A percentile compares a stretch with the other conserved stretches of the same genome.
phyloP scores from a whole-genome alignment of 1,140 invertebrate genomes.

The Drosophila repletoides region DNA sequence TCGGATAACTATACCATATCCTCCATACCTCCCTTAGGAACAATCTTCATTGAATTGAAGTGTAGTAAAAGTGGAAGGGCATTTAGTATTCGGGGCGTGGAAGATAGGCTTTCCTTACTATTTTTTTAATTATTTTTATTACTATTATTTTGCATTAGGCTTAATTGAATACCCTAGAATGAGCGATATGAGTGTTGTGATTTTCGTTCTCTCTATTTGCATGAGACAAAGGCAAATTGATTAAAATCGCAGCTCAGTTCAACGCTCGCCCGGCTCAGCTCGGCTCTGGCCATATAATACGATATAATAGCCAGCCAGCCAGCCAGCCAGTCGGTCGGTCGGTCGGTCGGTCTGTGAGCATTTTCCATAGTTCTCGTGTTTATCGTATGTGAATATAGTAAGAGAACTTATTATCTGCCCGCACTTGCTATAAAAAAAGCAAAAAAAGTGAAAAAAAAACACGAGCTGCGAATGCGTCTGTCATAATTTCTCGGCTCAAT shows the following conservation, averaged over 20 bases:
- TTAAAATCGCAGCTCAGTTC: slow-evolving; percentile 34
- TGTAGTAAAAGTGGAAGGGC: too few species aligned
- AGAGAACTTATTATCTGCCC: slow-evolving; percentile 56
- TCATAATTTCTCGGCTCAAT: slow-evolving; percentile 54
- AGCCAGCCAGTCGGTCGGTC: too few species aligned
- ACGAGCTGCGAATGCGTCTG: slow-evolving; percentile 43
- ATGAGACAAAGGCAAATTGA: slow-evolving; percentile 40
- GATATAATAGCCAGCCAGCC: slow-evolving; percentile 8
- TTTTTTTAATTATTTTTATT: slow-evolving; percentile 3
- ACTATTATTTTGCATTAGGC: slow-evolving; percentile 12
- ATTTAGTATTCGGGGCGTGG: too few species aligned
- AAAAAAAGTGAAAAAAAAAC: slow-evolving; percentile 35
- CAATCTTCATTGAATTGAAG: too few species aligned
- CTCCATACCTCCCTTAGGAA: too few species aligned
- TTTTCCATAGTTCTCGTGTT: background rate
- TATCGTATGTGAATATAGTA: slow-evolving; percentile 8
- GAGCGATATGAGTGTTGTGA: background rate
- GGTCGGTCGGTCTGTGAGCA: slow-evolving; percentile 13
- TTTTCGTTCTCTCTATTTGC: slow-evolving; percentile 9
- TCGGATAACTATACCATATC: too few species aligned
- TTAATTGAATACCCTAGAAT: slow-evolving; percentile 30
- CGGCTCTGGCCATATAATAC: too few species aligned
- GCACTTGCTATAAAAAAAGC: slow-evolving; percentile 38
- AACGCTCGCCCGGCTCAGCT: slow-evolving; percentile 21
- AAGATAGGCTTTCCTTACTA: too few species aligned